Evolutionary conservation across 2,113 vertebrate genomes (phyloP), one percentile per base, ranked within the genome.

Genomic region (Clarias magur): DNA sequence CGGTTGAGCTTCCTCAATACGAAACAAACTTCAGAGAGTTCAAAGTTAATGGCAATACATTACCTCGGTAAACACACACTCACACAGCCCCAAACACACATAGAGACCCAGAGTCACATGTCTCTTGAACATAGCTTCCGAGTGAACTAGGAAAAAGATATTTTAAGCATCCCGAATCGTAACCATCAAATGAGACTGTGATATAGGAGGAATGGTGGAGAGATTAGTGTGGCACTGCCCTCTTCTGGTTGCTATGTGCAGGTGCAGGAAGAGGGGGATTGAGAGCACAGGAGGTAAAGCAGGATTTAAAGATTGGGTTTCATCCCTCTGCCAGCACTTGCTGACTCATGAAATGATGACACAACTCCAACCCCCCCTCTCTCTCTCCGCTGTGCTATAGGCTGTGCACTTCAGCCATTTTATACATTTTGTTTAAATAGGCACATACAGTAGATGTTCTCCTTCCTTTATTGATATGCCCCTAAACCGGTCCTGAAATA

Each of bases 1-100:
- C 98, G 80, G 98, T 99, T 91, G 98, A 99, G 94, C 95, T 99
- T 87, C 98, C 98, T 12, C 98, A 99, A 27, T 99, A 99, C 30
- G 98, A 98, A 92, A 98, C 92, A 92, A 97, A 96, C 95, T 99
- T 99, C 93, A 95, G 97, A 91, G 97, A 98, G 75, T 97, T 96
- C 92, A 94, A 95, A 89, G 95, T 99, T 75, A 97, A 97, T 81
- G 98, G 98, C 93, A 98, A 98, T 91, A 98, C 97, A 0, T 95
- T 99, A 92, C 98, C 98, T 92, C 97, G 98, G 98, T 99, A 70
- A 94, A 48, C 60, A 60, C 63, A 34, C 79, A 78, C 9, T 85
- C 82, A 82, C 72, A 79, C 34, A 62, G 21, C 34, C n/a, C 54
- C 42, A 84, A 57, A 80, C 70, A 54, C 65, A 57, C 68, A 85